Base-by-base conservation (phyloP, 2,888 invertebrate species). In the Tachystola acroxantha region DNA sequence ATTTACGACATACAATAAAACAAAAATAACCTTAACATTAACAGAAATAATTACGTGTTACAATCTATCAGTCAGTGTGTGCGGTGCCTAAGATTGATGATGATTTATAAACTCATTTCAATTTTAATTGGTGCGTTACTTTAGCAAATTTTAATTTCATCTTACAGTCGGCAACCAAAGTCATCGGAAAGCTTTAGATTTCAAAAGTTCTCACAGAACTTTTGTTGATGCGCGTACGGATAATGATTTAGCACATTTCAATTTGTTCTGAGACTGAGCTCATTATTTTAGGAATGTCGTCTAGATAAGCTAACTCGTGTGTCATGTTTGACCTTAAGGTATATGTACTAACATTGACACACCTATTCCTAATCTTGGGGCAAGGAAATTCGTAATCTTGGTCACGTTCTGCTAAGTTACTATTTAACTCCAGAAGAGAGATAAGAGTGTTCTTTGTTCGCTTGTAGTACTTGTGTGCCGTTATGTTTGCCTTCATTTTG, bases 371-470 rank as follows among this genome's bases (percentile, higher is more conserved):
- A 50, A 54, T 48, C 54, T 57, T 48, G 56, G 53, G 48, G 52
- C 51, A 54, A 40, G 42, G 43, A 60, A 60, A 73, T 62, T 53
- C 51, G 50, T 54, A 64, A 76, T 73, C 69, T 72, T 43, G 46
- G 63, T 66, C 79, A 79, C 78, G 80, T 76, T 75, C 67, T 47
- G 61, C 67, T 60, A 68, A 68, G 62, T 58, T 63, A 71, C 65
- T 74, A 71, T 73, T 73, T 73, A 69, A 69, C 70, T 75, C 57
- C 46, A 52, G 59, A n/a, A 43, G 42, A 46, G 36, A 77, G 77
- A 79, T 78, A 78, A 79, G 68, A 66, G 57, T 63, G 67, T n/a
- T 16, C 71, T 74, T 74, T 75, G 67, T 50, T 43, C 43, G 24
- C n/a, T 7, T 6, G n/a, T 16, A 16, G 42, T 45, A 35, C 37